Base-by-base conservation (phyloP, 2,797 vertebrate species). In the Takifugu rubripes region DNA sequence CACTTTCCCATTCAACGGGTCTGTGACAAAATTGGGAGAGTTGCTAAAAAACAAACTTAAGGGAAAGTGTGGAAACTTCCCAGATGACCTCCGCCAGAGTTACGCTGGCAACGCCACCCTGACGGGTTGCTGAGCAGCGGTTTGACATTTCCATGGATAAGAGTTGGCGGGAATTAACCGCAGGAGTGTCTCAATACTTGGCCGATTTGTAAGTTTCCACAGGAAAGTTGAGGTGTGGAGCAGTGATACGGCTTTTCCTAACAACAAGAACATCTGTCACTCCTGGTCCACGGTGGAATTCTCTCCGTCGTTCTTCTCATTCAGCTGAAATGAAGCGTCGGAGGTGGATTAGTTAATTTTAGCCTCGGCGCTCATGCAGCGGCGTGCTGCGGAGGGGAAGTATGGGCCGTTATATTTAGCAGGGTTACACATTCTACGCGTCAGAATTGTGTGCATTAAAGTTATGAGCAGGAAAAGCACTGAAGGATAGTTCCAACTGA, bases 181-280 rank as follows among this genome's bases (percentile, higher is more conserved):
- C 36, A 42, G 36, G 5, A 16, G 16, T 43, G 42, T 16, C 9
- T 6, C 15, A 14, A 15, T 1, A 15, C 3, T 16, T 44, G 43
- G 43, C 43, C n/a, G 9, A n/a, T 44, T 17, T n/a, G 9, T 16
- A 17, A n/a, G 43, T 64, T 54, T 73, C 24, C 26, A 21, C 12
- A 44, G 8, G 1, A 5, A 51, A 40, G 15, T n/a, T 5, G 3
- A 15, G 3, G 15, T 5, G 21, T 5, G 2, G 8, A 14, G n/a
- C 55, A 25, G 24, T 27, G 17, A 60, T 45, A 3, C 11, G 1
- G 4, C 2, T 63, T 66, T 56, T 66, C 36, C 44, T 45, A 56
- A 25, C 6, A 9, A 42, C 31, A 11, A 36, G 0, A 1, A 40
- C 11, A 6, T 53, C 15, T 44, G 16, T 21, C 21, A 21, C 21